Conservation (phyloP, 2,113 vertebrate species). For the Cinclus mexicanus region DNA sequence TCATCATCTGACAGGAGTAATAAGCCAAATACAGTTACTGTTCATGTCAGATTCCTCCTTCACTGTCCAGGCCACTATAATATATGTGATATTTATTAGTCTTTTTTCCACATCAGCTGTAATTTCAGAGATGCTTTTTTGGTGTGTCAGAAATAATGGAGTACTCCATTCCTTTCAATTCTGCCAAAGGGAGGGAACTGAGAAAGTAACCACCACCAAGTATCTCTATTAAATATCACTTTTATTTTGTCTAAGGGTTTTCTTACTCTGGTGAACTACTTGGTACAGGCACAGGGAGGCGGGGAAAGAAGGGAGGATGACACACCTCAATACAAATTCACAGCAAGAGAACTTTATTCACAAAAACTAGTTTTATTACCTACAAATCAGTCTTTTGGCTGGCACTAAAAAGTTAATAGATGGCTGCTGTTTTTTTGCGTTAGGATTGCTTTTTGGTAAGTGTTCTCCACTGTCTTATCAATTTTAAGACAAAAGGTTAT, state of each 20-base stretch:
- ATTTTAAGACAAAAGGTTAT: background rate
- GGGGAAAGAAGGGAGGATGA: background rate
- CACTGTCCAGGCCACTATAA: background rate
- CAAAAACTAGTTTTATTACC: background rate
- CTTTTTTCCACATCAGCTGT: slow-evolving; percentile 43
- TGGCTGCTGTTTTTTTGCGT: background rate
- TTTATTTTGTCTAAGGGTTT: background rate
- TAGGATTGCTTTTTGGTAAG: background rate
- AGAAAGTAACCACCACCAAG: slow-evolving; percentile 1
- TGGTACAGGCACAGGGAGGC: fast-evolving
- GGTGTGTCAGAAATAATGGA: slow-evolving; percentile 47
- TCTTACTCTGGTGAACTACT: background rate
- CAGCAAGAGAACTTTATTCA: background rate
- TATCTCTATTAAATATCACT: background rate
- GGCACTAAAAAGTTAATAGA: background rate
- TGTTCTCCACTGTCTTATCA: background rate
- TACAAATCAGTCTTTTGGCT: slow-evolving; percentile 19
- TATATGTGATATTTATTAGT: slow-evolving; percentile 34
- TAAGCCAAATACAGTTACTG: background rate
- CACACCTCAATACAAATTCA: background rate
- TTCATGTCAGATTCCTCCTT: background rate
- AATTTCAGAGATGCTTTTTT: slow-evolving; percentile 47
- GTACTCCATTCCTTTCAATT: slow-evolving; percentile 5
- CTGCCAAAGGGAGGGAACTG: slow-evolving; percentile 21
- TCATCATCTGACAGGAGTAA: slow-evolving; percentile 15